Evolutionary conservation across 2,797 vertebrate species (phyloP), one percentile per base, ranked within the genome.

Genomic region (Okamejei kenojei): DNA sequence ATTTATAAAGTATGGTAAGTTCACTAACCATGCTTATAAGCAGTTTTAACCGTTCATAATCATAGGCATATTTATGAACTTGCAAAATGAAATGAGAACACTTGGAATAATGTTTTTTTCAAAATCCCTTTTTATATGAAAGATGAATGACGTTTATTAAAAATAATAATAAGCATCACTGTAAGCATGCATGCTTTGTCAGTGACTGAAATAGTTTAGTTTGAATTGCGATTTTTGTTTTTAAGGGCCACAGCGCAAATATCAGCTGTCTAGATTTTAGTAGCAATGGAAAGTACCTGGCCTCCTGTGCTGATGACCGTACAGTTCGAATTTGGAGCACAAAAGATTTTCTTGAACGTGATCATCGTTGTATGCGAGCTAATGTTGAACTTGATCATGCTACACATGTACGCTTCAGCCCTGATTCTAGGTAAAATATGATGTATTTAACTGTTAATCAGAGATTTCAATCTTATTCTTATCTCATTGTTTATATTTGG

Each of bases 271-370:
- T 99, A 86, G 97, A 99, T 95, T 99, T 99, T 94, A 98, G 99
- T 96, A 98, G 97, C 94, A 98, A 98, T 0, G 98, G 98, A 81
- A 99, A 99, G 94, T 99, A 99, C 94, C 95, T 99, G 95, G 98
- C 97, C 0, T 98, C 98, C 0, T 99, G 98, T 2, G 96, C 98
- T 0, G 98, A 99, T 0, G 98, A 99, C 94, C 98, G 98, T 88
- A 98, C 98, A 0, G 95, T 99, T 61, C 96, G 98, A 32, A 97
- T 99, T 94, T 99, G 99, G 99, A 99, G 98, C 96, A 98, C 97
- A 93, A 98, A 98, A 93, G 98, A 99, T 95, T 98, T 99, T 93
- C 93, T 97, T 93, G 97, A 97, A 0, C 96, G 97, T 0, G 98
- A 99, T 79, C 98, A 99, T 93, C 98, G 97, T 93, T 98, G 97